phyloP scores from a whole-genome alignment of 2,113 vertebrate genomes.

The Catharus fuscescens region DNA sequence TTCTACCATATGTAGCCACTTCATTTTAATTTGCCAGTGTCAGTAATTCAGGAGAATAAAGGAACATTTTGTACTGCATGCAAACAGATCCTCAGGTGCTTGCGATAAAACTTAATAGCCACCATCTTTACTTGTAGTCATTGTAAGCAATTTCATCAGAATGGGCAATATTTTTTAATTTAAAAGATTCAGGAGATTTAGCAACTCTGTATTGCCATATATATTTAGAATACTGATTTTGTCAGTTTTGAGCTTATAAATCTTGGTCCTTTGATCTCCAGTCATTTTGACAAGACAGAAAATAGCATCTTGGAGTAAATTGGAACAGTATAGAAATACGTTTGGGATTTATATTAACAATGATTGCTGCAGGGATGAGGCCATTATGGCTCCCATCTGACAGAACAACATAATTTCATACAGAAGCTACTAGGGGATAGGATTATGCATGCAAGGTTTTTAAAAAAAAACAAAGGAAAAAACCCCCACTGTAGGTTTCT shows the following conservation, averaged over 20 bases:
- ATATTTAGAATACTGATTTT: slow-evolving; percentile 82
- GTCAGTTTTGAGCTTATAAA: slow-evolving; percentile 85
- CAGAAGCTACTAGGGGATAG: slow-evolving; percentile 59
- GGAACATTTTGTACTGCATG: slow-evolving; percentile 78
- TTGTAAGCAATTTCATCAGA: slow-evolving; percentile 87
- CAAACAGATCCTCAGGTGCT: slow-evolving; percentile 85
- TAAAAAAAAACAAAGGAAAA: neutral
- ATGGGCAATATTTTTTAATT: slow-evolving; percentile 89
- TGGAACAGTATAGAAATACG: slow-evolving; percentile 77
- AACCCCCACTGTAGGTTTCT: neutral
- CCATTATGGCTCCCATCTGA: slow-evolving; percentile 87
- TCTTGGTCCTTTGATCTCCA: slow-evolving; percentile 82
- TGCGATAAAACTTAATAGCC: slow-evolving; percentile 84
- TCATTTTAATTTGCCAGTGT: slow-evolving; percentile 91
- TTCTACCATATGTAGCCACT: slow-evolving; percentile 87
- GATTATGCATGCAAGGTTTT: slow-evolving; percentile 65
- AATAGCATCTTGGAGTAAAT: slow-evolving; percentile 80
- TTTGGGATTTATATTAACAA: slow-evolving; percentile 87
- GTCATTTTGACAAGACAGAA: slow-evolving; percentile 77
- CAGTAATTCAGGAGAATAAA: slow-evolving; percentile 84
- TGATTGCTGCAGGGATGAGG: slow-evolving; percentile 91
- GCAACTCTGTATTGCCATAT: slow-evolving; percentile 74
- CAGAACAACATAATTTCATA: slow-evolving; percentile 76
- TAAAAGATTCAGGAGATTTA: slow-evolving; percentile 82
- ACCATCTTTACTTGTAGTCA: slow-evolving; percentile 84